Evolutionary conservation across 2,888 invertebrate species (phyloP).

Genomic region (Andrena fulva): DNA sequence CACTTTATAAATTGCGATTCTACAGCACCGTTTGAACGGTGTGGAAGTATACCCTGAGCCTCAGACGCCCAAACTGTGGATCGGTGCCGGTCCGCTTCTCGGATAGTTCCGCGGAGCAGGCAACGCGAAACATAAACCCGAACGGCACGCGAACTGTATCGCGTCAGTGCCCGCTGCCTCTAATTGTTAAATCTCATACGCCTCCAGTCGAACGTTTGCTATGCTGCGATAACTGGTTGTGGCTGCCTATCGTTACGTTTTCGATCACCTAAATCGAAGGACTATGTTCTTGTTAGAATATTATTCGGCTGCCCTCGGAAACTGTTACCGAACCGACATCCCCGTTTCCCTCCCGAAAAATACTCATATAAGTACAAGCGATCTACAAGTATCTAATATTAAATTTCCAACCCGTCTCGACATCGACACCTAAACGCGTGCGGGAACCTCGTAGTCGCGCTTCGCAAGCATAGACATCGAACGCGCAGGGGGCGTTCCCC

Average conservation of each 20-base stretch:
- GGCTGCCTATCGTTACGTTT: constrained; percentile 22
- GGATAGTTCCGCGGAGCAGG: constrained; percentile 32
- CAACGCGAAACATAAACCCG: constrained; percentile 46
- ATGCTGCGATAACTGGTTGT: constrained; percentile 36
- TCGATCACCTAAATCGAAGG: constrained; percentile 22
- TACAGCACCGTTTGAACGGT: constrained; percentile 51
- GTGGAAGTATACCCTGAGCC: constrained; percentile 62
- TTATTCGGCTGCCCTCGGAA: constrained; percentile 17
- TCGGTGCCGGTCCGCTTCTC: constrained; percentile 24
- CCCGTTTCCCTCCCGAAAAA: background rate
- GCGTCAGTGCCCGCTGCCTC: background rate
- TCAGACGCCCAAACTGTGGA: constrained; percentile 54
- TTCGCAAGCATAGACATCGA: background rate
- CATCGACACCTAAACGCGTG: background rate
- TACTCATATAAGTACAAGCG: constrained; percentile 26
- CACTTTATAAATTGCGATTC: constrained; percentile 60
- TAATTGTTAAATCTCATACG: constrained; percentile 25
- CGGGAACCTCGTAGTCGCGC: background rate
- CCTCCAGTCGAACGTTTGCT: constrained; percentile 49
- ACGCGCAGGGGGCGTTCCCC: background rate
- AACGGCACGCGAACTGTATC: constrained; percentile 10
- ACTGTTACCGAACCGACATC: background rate
- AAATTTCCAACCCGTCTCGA: background rate
- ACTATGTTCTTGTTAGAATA: constrained; percentile 49
- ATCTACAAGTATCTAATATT: constrained; percentile 13